Evolutionary conservation across 2,113 vertebrate species (phyloP).

Genomic region (Psilopogon haemacephalus): DNA sequence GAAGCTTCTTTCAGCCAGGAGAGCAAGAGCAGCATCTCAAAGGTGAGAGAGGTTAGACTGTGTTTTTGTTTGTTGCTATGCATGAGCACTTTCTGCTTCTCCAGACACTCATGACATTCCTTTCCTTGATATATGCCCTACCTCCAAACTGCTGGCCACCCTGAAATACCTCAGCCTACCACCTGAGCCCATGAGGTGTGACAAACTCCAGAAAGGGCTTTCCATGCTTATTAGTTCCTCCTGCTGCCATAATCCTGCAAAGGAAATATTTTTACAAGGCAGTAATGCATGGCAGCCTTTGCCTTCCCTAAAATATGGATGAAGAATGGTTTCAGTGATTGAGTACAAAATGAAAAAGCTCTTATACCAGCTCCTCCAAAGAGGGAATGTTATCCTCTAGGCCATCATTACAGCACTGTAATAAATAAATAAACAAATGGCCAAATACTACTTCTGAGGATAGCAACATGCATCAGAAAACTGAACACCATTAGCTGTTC

Average conservation of each 20-base stretch:
- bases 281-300: slow-evolving; percentile 51
- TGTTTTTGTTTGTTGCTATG: rapidly evolving
- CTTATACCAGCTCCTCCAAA: slow-evolving; percentile 3
- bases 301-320: slow-evolving; percentile 70
- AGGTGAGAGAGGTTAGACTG: background rate
- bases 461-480: background rate
- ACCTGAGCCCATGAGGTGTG: background rate
- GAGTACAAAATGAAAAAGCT: slow-evolving; percentile 63
- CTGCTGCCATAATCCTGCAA: slow-evolving; percentile 44
- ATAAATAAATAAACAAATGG: background rate
- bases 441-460: background rate
- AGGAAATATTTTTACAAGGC: slow-evolving; percentile 70
- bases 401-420: background rate
- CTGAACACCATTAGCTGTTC: background rate
- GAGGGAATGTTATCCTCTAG: slow-evolving; percentile 45
- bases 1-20: background rate
- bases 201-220: slow-evolving; percentile 38
- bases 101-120: rapidly evolving
- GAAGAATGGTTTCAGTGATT: slow-evolving; percentile 52
- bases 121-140: background rate
- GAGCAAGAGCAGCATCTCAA: background rate
- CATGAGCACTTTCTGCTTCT: background rate
- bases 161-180: slow-evolving; percentile 51
- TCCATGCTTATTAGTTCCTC: slow-evolving; percentile 61
- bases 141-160: background rate